These are phyloP conservation scores for Physocephala rufipes DNA, from an alignment of 2,888 invertebrate genomes.

Conservation along the genomic window DNA sequence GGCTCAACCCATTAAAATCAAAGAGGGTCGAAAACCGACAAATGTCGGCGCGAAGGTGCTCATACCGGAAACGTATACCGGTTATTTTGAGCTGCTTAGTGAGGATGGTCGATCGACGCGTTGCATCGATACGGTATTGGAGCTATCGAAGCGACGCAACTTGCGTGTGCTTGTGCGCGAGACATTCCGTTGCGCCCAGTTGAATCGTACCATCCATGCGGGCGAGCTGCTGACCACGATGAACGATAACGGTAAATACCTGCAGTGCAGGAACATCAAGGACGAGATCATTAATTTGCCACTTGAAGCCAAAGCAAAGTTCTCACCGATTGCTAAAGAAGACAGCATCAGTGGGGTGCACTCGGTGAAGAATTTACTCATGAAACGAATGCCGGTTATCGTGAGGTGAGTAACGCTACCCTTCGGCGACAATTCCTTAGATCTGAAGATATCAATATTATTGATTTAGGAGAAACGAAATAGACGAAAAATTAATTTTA, in stretches of 20 bases:
- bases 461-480: not conserved
- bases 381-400: slow-evolving; percentile 90
- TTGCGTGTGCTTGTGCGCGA: slow-evolving; percentile 65
- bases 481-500: not conserved
- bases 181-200: slow-evolving; percentile 65
- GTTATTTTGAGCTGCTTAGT: slow-evolving; percentile 92
- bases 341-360: slow-evolving; percentile 96
- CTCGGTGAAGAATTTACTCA: slow-evolving; percentile 85
- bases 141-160: slow-evolving; percentile 78
- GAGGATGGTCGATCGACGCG: slow-evolving; percentile 92
- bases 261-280: slow-evolving; percentile 86
- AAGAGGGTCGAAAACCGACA: slow-evolving; percentile 84
- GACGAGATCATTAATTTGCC: slow-evolving; percentile 85
- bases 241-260: slow-evolving; percentile 78
- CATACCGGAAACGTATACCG: slow-evolving; percentile 89
- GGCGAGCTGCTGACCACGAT: slow-evolving; percentile 85
- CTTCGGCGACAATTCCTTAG: not conserved
- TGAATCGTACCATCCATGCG: slow-evolving; percentile 74
- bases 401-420: slow-evolving; percentile 74
- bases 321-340: slow-evolving; percentile 91
- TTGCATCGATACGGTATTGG: slow-evolving; percentile 87
- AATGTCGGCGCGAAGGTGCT: slow-evolving; percentile 82
- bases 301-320: slow-evolving; percentile 88
- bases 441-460: not conserved
- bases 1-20: slow-evolving; percentile 89